phyloP scores from a whole-genome alignment of 2,113 vertebrate genomes.

The Mirounga angustirostris region DNA sequence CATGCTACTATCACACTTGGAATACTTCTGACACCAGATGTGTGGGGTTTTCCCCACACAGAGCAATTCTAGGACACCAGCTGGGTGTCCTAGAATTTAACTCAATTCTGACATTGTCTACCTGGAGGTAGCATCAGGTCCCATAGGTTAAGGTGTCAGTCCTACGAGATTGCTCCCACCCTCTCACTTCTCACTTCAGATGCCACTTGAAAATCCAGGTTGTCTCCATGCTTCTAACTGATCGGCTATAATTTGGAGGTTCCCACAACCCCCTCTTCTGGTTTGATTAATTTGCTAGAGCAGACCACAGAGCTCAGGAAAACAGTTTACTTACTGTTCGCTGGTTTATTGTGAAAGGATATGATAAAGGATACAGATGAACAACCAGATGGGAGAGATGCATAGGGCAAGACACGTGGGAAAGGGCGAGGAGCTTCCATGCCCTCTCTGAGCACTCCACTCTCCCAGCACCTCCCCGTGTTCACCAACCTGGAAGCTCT shows the following conservation, averaged over 20 bases:
- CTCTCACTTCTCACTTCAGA: not conserved
- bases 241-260: not conserved
- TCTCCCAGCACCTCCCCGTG: not conserved
- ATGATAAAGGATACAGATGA: not conserved
- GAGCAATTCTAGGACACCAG: not conserved
- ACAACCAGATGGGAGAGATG: not conserved
- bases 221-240: not conserved
- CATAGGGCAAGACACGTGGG: not conserved
- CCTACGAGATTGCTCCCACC: not conserved
- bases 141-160: not conserved
- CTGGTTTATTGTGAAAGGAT: not conserved
- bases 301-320: not conserved
- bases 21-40: not conserved
- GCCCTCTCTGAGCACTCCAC: not conserved
- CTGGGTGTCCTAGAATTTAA: not conserved
- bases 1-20: not conserved
- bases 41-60: accelerated
- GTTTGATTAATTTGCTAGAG: not conserved
- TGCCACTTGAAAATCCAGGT: not conserved
- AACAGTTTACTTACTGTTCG: not conserved
- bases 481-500: not conserved
- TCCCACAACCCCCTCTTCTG: not conserved
- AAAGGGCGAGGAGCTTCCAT: not conserved
- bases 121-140: not conserved
- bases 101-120: not conserved